Conservation (phyloP, 2,113 vertebrate species). For the Machaerirhynchus nigripectus region DNA sequence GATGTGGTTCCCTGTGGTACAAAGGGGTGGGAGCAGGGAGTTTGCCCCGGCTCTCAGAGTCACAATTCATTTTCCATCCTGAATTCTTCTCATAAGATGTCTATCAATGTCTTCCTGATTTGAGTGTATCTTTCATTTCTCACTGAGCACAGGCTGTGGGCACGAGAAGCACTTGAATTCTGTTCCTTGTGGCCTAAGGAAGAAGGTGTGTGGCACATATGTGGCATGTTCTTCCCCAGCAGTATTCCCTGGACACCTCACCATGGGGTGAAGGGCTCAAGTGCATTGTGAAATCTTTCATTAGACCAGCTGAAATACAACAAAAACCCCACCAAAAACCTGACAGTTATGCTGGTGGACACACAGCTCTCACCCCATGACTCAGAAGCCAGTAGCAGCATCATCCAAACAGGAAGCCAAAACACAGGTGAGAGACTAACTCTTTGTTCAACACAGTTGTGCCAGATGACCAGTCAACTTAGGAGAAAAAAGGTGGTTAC, state of each 20-base stretch:
- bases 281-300: neutral
- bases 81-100: neutral
- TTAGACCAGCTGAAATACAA: neutral
- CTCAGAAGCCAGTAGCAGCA: neutral
- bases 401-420: neutral
- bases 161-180: neutral
- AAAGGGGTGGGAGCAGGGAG: neutral
- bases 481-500: neutral
- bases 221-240: neutral
- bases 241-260: neutral
- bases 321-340: neutral
- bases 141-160: neutral
- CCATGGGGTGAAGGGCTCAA: neutral
- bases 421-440: neutral
- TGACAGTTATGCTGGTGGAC: neutral
- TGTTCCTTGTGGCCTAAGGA: neutral
- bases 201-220: rapidly evolving
- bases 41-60: neutral
- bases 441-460: neutral
- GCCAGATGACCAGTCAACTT: neutral
- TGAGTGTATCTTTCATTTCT: neutral
- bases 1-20: neutral
- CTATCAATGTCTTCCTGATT: neutral
- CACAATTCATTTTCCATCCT: neutral
- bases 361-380: neutral